Evolutionary conservation across 2,797 vertebrate genomes (phyloP).

Genomic region (Pangasius mekongensis): DNA sequence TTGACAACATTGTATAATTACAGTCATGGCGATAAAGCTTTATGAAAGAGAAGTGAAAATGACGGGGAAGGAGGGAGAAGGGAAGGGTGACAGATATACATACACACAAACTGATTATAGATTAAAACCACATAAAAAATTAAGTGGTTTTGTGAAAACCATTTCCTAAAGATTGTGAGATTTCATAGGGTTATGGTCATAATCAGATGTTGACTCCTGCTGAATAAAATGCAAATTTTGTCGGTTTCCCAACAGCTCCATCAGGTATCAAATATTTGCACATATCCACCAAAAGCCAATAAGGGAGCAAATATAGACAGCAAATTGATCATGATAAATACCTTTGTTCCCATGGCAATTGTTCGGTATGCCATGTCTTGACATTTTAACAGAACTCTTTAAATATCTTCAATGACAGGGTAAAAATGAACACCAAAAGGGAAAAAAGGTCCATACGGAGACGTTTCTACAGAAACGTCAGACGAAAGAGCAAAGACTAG

Average conservation of each 20-base stretch:
- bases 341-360: constrained; percentile 53
- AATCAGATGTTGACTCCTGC: background rate
- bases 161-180: background rate
- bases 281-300: constrained; percentile 40
- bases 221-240: constrained; percentile 28
- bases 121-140: background rate
- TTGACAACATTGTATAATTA: background rate
- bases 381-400: constrained; percentile 50
- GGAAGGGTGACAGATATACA: too few species aligned
- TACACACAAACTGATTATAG: background rate
- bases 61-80: background rate
- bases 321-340: constrained; percentile 62
- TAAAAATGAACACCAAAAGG: constrained; percentile 12
- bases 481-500: constrained; percentile 24
- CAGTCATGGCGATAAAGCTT: background rate
- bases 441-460: background rate
- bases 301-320: constrained; percentile 43
- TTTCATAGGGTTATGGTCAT: background rate
- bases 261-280: constrained; percentile 47
- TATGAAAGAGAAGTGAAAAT: background rate
- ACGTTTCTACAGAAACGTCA: constrained; percentile 14
- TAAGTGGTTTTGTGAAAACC: background rate
- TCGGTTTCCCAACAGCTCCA: constrained; percentile 28
- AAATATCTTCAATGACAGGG: constrained; percentile 35
- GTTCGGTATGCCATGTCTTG: constrained; percentile 43